phyloP scores from a whole-genome alignment of 1,140 invertebrate genomes.

The Eumaeus atala region DNA sequence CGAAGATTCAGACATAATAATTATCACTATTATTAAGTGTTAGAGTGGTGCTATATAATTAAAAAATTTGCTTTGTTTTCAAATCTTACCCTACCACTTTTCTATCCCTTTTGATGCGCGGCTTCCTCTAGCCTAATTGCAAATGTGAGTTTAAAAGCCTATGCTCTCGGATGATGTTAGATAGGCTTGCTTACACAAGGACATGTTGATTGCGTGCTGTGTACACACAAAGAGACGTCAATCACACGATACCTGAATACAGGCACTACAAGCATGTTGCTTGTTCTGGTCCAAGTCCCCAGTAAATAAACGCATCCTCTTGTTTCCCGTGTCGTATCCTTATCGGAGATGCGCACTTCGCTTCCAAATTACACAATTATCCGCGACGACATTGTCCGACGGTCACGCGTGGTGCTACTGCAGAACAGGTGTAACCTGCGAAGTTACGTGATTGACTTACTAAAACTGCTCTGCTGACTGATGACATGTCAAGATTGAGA shows the following conservation, averaged over 20 bases:
- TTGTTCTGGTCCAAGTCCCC: slow-evolving; percentile 12
- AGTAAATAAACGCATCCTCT: slow-evolving; percentile 23
- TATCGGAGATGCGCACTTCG: slow-evolving; percentile 52
- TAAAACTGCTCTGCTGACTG: not conserved
- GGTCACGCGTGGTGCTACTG: slow-evolving; percentile 48
- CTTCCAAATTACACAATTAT: slow-evolving; percentile 58
- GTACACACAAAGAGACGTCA: not conserved
- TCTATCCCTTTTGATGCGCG: no score
- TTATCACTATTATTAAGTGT: no score
- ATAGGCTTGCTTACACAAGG: no score
- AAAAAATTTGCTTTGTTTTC: no score
- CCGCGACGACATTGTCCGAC: slow-evolving; percentile 43
- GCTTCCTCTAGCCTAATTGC: no score
- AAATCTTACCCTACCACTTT: no score
- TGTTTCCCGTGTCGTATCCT: slow-evolving; percentile 52
- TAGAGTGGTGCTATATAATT: no score
- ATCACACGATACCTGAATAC: no score
- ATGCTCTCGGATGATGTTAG: no score
- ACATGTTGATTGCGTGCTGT: not conserved
- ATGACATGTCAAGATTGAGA: not conserved
- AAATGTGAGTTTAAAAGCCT: no score
- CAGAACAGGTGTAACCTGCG: slow-evolving; percentile 53
- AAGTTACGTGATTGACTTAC: slow-evolving; percentile 48
- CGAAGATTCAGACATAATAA: no score
- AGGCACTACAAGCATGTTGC: no score